phyloP scores from a whole-genome alignment of 2,113 vertebrate species.

The Ciconia maguari region DNA sequence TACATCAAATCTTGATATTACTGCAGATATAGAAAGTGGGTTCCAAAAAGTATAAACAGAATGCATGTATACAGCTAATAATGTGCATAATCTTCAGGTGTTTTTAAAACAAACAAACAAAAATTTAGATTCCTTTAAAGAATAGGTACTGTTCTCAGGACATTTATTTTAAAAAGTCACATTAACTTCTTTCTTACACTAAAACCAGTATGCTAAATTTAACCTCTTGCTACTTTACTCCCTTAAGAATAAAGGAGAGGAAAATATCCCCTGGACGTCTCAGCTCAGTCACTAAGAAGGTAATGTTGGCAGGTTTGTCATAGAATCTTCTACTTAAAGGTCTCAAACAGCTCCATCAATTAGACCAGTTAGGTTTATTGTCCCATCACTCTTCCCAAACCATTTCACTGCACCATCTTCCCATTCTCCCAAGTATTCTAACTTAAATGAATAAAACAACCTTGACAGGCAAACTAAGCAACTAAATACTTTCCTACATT shows the following conservation, averaged over 20 bases:
- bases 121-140: background rate
- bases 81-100: background rate
- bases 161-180: rapidly evolving
- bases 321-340: background rate
- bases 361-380: background rate
- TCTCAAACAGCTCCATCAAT: background rate
- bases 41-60: background rate
- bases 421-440: background rate
- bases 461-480: background rate
- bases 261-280: background rate
- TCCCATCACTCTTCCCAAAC: background rate
- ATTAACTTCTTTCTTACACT: background rate
- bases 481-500: background rate
- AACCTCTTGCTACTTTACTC: background rate
- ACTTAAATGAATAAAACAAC: background rate
- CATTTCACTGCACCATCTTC: background rate
- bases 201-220: background rate
- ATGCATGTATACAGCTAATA: background rate
- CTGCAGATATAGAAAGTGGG: background rate
- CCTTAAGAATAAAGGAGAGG: background rate
- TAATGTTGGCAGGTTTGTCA: background rate
- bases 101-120: background rate
- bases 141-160: background rate
- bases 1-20: background rate
- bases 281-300: background rate